Base-by-base conservation (phyloP, 37 sponge, comb jelly and placozoan genomes). In the Sycon ciliatum region DNA sequence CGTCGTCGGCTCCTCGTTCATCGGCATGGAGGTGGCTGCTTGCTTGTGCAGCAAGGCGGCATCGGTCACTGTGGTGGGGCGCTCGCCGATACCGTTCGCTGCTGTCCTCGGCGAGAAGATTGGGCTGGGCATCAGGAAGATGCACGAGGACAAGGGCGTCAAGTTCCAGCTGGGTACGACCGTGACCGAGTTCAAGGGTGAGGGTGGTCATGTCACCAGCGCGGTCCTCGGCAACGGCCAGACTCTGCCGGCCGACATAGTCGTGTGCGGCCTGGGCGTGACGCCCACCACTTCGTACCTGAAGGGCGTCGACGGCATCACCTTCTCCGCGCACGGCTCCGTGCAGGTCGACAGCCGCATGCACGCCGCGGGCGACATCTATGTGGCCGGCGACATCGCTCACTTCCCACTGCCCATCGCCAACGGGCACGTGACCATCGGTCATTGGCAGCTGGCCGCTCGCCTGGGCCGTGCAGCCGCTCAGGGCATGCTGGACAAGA, bases 361-460 rank as follows among this genome's bases (percentile, higher is more conserved):
- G 88, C 72, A 83, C 34, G 92, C 79, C 0, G 32, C 58, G 40
- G 88, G 73, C 3, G 77, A 76, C 49, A 86, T 93, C 52, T 93
- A 77, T 77, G 90, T 87, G 20, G 90, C 84, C 20, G 94, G 94
- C 32, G 94, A 93, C 56, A 86, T 93, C 56, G 94, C 69, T 1
- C 55, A 70, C 7, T 93, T 93, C 56, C 86, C 87, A 34, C 79
- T 89, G 1, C 94, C 89, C 27, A 72, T 86, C 26, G 55, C 68
- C 52, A 76, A 67, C 30, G 76, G 78, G 32, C 34, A 81, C 20
- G 81, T 82, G 53, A 76, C 73, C 69, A 93, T 93, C 62, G 94
- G 91, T 32, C 94, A 93, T 74, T 93, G 90, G 89, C 94, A 93
- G 74, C 76, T 93, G 20, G 90, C 94, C n/a, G n/a, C n/a, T n/a